Conservation (phyloP, 2,113 vertebrate genomes). For the Columba janthina region DNA sequence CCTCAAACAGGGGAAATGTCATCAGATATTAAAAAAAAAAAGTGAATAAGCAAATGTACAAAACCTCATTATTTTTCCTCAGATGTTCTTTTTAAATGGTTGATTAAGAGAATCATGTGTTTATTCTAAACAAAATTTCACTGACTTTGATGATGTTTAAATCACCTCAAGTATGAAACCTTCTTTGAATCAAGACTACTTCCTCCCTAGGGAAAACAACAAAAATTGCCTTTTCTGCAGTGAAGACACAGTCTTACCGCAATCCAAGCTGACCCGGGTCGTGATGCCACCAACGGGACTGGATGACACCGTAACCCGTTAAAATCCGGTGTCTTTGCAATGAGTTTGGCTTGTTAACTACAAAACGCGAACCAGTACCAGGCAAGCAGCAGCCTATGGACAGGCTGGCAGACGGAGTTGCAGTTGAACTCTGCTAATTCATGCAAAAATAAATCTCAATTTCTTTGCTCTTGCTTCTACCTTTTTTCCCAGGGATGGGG, state of each 20-base stretch:
- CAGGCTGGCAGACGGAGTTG: rapidly evolving
- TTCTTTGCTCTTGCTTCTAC: neutral
- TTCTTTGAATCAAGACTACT: neutral
- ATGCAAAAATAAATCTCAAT: neutral
- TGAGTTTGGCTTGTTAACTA: neutral
- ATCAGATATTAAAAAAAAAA: neutral
- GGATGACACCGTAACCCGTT: rapidly evolving
- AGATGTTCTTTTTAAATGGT: neutral
- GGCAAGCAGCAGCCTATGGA: neutral
- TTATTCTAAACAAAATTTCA: slow-evolving; percentile 8
- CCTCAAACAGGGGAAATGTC: slow-evolving; percentile 20
- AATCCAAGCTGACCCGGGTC: neutral
- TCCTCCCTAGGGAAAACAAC: neutral
- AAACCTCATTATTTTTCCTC: neutral
- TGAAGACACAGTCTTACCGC: neutral
- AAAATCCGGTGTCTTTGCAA: neutral
- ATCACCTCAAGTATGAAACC: neutral
- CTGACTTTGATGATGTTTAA: neutral
- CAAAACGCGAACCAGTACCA: neutral
- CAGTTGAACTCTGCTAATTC: neutral
- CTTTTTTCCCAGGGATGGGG: neutral
- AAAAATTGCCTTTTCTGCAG: neutral
- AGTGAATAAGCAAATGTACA: neutral
- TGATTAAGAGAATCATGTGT: neutral
- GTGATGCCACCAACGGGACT: rapidly evolving